phyloP scores from a whole-genome alignment of 2,113 vertebrate species.

The Peromyscus maniculatus region DNA sequence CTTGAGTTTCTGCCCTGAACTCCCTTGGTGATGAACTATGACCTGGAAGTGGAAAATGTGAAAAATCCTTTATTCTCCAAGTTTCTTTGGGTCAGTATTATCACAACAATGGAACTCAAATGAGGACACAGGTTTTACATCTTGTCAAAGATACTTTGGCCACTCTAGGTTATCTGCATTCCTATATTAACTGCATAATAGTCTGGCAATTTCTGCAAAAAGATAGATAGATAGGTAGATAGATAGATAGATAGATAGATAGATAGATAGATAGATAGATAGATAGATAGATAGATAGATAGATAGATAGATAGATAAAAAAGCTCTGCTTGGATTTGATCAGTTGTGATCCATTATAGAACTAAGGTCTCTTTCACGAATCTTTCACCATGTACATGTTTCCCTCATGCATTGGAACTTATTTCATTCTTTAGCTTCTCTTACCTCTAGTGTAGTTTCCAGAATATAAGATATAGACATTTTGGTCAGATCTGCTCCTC shows the following conservation, averaged over 20 bases:
- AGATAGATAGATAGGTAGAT: too few relatives aligned
- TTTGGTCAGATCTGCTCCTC: not conserved
- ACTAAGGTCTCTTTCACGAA: not conserved
- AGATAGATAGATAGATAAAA: not conserved
- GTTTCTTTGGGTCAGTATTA: not conserved
- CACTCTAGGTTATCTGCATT: not conserved
- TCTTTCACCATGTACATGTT: not conserved
- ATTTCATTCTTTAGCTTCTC: not conserved
- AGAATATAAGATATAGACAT: not conserved
- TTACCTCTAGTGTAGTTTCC: not conserved
- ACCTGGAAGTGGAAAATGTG: not conserved
- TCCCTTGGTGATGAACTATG: not conserved
- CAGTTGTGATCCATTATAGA: not conserved
- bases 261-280: too few relatives aligned
- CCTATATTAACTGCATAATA: not conserved
- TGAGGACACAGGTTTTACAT: not conserved
- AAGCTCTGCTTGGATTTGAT: not conserved
- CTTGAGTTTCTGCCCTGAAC: not conserved
- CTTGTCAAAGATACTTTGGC: not conserved
- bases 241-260: too few relatives aligned
- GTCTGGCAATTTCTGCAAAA: not conserved
- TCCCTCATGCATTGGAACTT: not conserved
- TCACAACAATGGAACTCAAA: not conserved
- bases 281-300: too few relatives aligned
- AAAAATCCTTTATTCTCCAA: not conserved